Evolutionary conservation across 23 tunicate species (phyloP).

Genomic region (Styela clava): DNA sequence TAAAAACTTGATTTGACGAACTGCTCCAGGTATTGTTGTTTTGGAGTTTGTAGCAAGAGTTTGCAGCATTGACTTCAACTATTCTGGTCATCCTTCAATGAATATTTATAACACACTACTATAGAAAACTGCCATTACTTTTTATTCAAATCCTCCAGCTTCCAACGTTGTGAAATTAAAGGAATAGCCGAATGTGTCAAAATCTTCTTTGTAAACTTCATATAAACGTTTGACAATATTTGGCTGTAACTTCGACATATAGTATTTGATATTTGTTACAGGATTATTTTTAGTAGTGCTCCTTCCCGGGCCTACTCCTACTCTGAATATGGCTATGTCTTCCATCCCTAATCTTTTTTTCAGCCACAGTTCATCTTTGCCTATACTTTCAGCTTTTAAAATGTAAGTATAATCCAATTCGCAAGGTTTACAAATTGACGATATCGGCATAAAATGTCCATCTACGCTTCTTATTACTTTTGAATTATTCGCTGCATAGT

Average conservation of each 20-base stretch:
- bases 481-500: background rate
- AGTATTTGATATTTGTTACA: background rate
- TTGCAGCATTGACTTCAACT: too few relatives aligned
- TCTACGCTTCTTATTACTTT: background rate
- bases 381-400: slow-evolving; percentile 19
- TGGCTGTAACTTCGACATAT: background rate
- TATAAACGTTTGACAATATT: background rate
- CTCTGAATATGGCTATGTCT: background rate
- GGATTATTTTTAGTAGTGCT: background rate
- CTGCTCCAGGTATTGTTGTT: too few relatives aligned
- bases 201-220: slow-evolving; percentile 4
- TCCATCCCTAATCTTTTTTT: background rate
- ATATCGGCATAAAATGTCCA: slow-evolving; percentile 4
- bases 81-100: too few relatives aligned
- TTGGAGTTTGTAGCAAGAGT: too few relatives aligned
- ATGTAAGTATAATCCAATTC: slow-evolving; percentile 9
- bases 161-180: too few relatives aligned
- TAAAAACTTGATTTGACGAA: too few relatives aligned
- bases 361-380: slow-evolving; percentile 10
- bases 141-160: background rate
- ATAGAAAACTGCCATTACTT: too few relatives aligned
- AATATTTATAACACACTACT: too few relatives aligned
- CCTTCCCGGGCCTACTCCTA: slow-evolving; percentile 1
- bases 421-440: slow-evolving; percentile 3
- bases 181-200: slow-evolving; percentile 13